phyloP scores from a whole-genome alignment of 2,888 invertebrate genomes.

The Lasioglossum villosulum region DNA sequence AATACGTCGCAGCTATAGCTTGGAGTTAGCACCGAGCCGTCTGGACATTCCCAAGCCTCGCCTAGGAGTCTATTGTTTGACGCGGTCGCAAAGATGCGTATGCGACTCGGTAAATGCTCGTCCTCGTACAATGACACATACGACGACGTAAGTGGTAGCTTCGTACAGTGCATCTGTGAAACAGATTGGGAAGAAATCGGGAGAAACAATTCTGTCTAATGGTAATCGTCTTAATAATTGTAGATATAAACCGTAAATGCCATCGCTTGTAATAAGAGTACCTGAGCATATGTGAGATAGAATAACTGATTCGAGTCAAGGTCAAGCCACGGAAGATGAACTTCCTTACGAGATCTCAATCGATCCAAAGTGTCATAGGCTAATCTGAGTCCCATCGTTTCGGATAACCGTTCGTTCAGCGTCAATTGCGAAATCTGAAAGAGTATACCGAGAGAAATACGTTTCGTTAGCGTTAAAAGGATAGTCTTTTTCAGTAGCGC shows the following conservation, averaged over 20 bases:
- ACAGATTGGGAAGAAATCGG: slow-evolving; percentile 21
- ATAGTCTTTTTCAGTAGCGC: slow-evolving; percentile 23
- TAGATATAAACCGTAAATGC: slow-evolving; percentile 42
- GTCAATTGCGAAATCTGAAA: slow-evolving; percentile 71
- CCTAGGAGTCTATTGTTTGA: slow-evolving; percentile 66
- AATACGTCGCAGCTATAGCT: slow-evolving; percentile 64
- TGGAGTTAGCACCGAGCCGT: slow-evolving; percentile 68
- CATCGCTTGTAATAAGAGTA: slow-evolving; percentile 67
- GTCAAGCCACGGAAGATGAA: slow-evolving; percentile 73
- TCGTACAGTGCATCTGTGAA: slow-evolving; percentile 76
- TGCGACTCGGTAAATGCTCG: slow-evolving; percentile 70
- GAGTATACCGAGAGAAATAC: not conserved
- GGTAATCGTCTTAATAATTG: slow-evolving; percentile 23
- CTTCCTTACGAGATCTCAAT: slow-evolving; percentile 55
- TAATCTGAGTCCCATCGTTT: slow-evolving; percentile 75
- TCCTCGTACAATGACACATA: slow-evolving; percentile 72
- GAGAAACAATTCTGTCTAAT: slow-evolving; percentile 19
- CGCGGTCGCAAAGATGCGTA: slow-evolving; percentile 68
- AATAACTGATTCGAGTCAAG: slow-evolving; percentile 69
- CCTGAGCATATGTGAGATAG: slow-evolving; percentile 78
- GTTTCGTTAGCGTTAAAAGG: slow-evolving; percentile 17
- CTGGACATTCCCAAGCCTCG: slow-evolving; percentile 70
- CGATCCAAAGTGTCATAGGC: slow-evolving; percentile 77
- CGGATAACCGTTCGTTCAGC: slow-evolving; percentile 76
- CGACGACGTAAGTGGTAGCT: slow-evolving; percentile 73